These are phyloP conservation scores for Lasius fuliginosus DNA, from an alignment of 2,888 invertebrate species.

Conservation along the genomic window DNA sequence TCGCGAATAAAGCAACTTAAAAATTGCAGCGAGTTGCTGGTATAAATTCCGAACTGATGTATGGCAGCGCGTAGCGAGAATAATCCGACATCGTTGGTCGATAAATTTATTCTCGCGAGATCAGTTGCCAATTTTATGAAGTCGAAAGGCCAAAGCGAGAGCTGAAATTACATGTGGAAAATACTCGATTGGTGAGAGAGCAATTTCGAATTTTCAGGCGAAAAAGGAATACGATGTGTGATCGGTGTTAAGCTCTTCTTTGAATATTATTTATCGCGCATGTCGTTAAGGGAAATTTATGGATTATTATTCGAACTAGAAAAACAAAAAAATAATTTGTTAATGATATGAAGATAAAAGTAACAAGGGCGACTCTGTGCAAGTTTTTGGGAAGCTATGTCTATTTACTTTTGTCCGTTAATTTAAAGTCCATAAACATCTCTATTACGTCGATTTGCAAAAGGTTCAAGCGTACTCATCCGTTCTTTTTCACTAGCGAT, in stretches of 20 bases:
- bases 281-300: neutral
- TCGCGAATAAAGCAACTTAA: conserved; percentile 52
- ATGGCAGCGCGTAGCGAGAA: conserved; percentile 41
- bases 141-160: conserved; percentile 14
- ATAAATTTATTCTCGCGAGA: conserved; percentile 52
- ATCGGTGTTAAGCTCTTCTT: neutral
- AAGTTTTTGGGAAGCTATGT: neutral
- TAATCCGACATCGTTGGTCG: conserved; percentile 65
- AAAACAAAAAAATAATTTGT: conserved; percentile 3
- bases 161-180: conserved; percentile 19
- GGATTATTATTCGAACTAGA: conserved; percentile 7
- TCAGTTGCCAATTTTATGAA: conserved; percentile 49
- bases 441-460: conserved; percentile 32
- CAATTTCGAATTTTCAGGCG: conserved; percentile 31
- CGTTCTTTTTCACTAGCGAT: conserved; percentile 64
- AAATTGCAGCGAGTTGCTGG: conserved; percentile 49
- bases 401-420: conserved; percentile 26
- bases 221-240: conserved; percentile 6
- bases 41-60: conserved; percentile 60
- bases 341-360: neutral
- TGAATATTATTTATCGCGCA: neutral
- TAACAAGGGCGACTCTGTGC: neutral
- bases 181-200: conserved; percentile 29
- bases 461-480: conserved; percentile 19
- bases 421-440: conserved; percentile 25